Evolutionary conservation across 1,140 invertebrate species (phyloP).

Genomic region (Cataglyphis hispanica): DNA sequence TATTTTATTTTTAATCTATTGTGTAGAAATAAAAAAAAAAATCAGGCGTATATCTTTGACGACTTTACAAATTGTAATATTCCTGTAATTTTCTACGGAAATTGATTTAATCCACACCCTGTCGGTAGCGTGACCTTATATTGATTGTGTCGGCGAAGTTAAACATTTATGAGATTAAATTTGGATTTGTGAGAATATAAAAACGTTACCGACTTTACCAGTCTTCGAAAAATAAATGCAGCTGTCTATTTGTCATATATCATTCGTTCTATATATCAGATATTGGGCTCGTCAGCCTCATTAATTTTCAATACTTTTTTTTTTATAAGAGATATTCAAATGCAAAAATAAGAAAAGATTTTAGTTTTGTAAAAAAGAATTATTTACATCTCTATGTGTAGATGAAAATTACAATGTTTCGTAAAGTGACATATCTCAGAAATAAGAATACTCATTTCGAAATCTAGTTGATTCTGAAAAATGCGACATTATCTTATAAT

Average conservation of each 20-base stretch:
- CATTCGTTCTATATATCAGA: not conserved
- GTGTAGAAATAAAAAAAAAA: not conserved
- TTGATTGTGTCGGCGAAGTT: constrained; percentile 38
- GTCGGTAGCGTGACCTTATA: not conserved
- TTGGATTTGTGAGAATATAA: constrained; percentile 21
- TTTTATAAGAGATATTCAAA: not conserved
- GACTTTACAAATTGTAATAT: not conserved
- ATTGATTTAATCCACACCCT: not conserved
- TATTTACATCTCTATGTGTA: too few species aligned
- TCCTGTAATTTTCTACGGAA: not conserved
- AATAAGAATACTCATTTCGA: too few species aligned
- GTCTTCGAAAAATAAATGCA: constrained; percentile 11
- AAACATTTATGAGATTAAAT: constrained; percentile 43
- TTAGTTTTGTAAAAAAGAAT: not conserved
- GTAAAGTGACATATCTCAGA: too few species aligned
- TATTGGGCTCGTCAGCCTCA: not conserved
- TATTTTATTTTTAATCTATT: not conserved
- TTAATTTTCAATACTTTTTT: constrained; percentile 11
- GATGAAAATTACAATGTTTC: too few species aligned
- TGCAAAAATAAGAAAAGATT: not conserved
- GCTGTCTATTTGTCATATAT: not conserved
- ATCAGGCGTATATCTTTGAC: not conserved
- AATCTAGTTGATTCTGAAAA: too few species aligned
- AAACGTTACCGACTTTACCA: not conserved
- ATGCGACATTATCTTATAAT: too few species aligned